Conservation (phyloP, 2,797 vertebrate genomes). For the Threskiornis aethiopicus region DNA sequence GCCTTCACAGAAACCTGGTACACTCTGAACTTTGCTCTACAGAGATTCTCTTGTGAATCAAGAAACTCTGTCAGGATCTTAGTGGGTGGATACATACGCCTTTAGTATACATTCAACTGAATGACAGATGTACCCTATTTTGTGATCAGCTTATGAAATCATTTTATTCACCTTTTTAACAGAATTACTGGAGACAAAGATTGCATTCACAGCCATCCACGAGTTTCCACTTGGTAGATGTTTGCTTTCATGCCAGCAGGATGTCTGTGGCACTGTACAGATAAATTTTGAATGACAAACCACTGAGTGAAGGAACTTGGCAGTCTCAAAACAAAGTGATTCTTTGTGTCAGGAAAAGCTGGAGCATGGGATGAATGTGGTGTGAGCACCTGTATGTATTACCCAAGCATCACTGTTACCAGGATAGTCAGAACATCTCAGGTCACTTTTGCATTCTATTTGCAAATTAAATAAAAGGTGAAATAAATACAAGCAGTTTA, state of each 20-base stretch:
- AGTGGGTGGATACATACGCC: not conserved
- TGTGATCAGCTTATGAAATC: not conserved
- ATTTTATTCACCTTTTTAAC: not conserved
- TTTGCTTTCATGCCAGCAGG: not conserved
- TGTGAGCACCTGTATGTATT: not conserved
- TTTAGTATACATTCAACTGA: not conserved
- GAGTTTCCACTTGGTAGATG: not conserved
- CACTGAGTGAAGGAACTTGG: not conserved
- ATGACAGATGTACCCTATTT: not conserved
- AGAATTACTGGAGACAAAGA: not conserved
- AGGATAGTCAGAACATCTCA: not conserved
- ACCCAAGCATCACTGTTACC: not conserved
- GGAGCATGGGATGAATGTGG: not conserved
- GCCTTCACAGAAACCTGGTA: not conserved
- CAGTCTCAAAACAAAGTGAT: not conserved
- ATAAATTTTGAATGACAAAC: not conserved
- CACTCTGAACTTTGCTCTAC: not conserved
- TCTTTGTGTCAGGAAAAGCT: not conserved
- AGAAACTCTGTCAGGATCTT: not conserved
- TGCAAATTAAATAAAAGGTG: not conserved
- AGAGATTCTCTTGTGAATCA: not conserved
- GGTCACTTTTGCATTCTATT: not conserved
- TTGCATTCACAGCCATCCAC: not conserved
- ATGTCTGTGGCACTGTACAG: not conserved
- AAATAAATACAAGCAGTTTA: not conserved